Evolutionary conservation across 2,797 vertebrate species (phyloP).

Genomic region (Toxotes lorentzi): DNA sequence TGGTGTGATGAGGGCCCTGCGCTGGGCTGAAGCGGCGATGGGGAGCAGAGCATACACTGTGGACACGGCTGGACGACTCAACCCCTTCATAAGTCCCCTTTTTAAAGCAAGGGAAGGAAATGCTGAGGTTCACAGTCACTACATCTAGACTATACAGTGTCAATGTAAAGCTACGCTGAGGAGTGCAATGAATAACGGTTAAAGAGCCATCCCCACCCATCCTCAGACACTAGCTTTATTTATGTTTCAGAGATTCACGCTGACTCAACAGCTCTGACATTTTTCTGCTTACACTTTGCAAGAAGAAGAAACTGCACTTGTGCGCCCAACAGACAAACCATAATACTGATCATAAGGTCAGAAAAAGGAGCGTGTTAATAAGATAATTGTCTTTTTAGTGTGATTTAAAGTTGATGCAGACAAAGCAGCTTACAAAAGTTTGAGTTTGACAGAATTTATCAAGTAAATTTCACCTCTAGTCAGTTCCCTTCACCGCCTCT

Average conservation of each 20-base stretch:
- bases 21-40: conserved; percentile 75
- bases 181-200: conserved; percentile 73
- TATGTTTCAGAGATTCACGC: conserved; percentile 71
- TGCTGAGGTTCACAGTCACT: conserved; percentile 84
- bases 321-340: conserved; percentile 6
- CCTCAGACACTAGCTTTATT: conserved; percentile 75
- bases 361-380: not conserved
- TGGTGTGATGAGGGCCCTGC: conserved; percentile 82
- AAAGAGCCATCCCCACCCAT: conserved; percentile 68
- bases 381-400: not conserved
- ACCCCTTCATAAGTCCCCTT: conserved; percentile 70
- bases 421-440: conserved; percentile 19
- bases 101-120: conserved; percentile 80
- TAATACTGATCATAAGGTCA: conserved; percentile 11
- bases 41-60: conserved; percentile 64
- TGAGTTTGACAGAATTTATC: conserved; percentile 53
- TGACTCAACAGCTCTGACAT: conserved; percentile 61
- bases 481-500: conserved; percentile 45
- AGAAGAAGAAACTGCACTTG: conserved; percentile 24
- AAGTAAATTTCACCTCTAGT: conserved; percentile 50
- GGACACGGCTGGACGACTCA: conserved; percentile 75
- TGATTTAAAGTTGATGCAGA: conserved; percentile 1
- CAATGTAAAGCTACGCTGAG: conserved; percentile 76
- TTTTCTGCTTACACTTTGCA: conserved; percentile 41
- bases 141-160: conserved; percentile 92